phyloP scores from a whole-genome alignment of 2,797 vertebrate species.

The Enteromius trimaculatus region DNA sequence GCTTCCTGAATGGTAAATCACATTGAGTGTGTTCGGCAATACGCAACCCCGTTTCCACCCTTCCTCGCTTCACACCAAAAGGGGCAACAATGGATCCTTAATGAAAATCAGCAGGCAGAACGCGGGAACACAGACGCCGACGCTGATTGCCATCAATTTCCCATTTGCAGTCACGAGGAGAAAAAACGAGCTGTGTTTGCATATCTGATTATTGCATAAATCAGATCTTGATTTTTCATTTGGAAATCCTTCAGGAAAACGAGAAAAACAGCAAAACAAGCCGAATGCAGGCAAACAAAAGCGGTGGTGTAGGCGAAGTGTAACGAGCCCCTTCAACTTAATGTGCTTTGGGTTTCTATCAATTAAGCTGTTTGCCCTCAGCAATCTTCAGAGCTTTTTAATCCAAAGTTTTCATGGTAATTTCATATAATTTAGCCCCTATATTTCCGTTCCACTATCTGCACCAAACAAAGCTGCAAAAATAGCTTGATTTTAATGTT shows the following conservation, averaged over 20 bases:
- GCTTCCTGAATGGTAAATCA: conserved; percentile 57
- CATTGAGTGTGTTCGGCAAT: conserved; percentile 34
- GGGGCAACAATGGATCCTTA: conserved; percentile 55
- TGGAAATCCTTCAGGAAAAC: conserved; percentile 50
- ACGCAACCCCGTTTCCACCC: conserved; percentile 39
- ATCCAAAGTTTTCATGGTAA: conserved; percentile 4
- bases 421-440: not conserved
- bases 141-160: conserved; percentile 60
- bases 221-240: conserved; percentile 56
- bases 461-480: not conserved
- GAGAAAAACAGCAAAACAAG: conserved; percentile 41
- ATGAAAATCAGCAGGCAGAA: conserved; percentile 58
- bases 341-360: conserved; percentile 20
- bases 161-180: conserved; percentile 58
- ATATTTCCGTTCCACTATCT: not conserved
- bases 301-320: not conserved
- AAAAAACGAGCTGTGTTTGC: conserved; percentile 55
- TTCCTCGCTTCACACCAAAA: conserved; percentile 18
- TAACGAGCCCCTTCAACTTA: conserved; percentile 19
- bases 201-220: conserved; percentile 62
- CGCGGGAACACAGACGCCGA: conserved; percentile 44
- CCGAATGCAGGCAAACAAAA: conserved; percentile 22
- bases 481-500: not conserved
- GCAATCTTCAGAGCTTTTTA: conserved; percentile 5
- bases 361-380: conserved; percentile 32